Evolutionary conservation across 2,113 vertebrate genomes (phyloP), one percentile per base, ranked within the genome.

Genomic region (Cinclus cinclus): DNA sequence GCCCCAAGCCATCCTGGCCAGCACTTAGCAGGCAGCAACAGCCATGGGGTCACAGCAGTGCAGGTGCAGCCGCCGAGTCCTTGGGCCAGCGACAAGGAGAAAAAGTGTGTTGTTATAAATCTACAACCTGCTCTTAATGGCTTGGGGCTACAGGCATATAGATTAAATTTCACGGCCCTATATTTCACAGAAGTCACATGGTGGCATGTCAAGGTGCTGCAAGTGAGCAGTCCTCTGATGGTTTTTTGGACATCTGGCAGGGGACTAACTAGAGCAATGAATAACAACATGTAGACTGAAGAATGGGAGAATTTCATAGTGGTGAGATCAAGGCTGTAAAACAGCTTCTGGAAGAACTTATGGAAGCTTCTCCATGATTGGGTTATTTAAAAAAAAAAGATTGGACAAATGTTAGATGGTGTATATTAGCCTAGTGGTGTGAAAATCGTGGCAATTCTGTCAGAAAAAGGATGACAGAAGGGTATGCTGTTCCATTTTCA

Each of bases 111-210:
- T 68, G 69, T 68, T 84, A 68, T 94, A 94, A 94, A 96, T 95
- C 86, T 81, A 59, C 77, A 87, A 35, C 41, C 35, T 37, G 69
- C 65, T 63, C 60, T 53, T 95, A 82, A 95, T 89, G 94, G 92
- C 91, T 91, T 64, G 65, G 71, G 81, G 60, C 89, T 82, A 46
- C 46, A n/a, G 87, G 77, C 22, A 27, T 2, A 28, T 46, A 94
- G 94, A 91, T 92, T 91, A 68, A 91, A 92, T 95, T 89, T 79
- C 91, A 52, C 50, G 69, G 77, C n/a, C 83, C 89, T 84, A 31
- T 92, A 96, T 96, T 95, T 96, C 83, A 92, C 1, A 1, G 27
- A 37, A 94, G 77, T 79, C 89, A 84, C 13, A 5, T 1, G 0
- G 60, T 83, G 92, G 77, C 89, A 31, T 64, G 81, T 94, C 91